These are phyloP conservation scores for Palythoa grandis DNA, from an alignment of 92 coral and sea anemone genomes.

Conservation along the genomic window DNA sequence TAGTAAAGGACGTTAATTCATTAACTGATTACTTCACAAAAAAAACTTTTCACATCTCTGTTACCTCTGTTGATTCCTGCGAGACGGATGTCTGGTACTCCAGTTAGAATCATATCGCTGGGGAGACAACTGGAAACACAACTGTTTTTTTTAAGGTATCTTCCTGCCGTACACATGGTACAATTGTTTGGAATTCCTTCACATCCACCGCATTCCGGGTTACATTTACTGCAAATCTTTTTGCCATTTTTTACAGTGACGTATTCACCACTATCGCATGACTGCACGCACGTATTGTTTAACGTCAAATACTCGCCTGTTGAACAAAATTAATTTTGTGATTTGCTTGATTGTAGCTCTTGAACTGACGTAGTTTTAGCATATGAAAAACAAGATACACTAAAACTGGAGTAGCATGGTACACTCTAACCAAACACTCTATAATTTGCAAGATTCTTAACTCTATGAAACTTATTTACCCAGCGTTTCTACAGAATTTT, in stretches of 20 bases:
- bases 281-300: constrained; percentile 61
- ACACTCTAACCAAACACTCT: too few relatives aligned
- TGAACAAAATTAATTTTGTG: background rate
- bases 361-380: too few relatives aligned
- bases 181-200: constrained; percentile 51
- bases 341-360: too few relatives aligned
- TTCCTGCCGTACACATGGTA: constrained; percentile 49
- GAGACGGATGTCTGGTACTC: constrained; percentile 73
- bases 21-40: background rate
- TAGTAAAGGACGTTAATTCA: background rate
- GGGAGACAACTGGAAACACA: constrained; percentile 54
- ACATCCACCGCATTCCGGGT: constrained; percentile 61
- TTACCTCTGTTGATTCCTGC: constrained; percentile 63
- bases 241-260: constrained; percentile 7
- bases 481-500: too few relatives aligned
- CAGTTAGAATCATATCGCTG: constrained; percentile 56
- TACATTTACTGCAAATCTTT: constrained; percentile 50
- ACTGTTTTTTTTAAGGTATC: constrained; percentile 23
- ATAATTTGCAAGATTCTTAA: too few relatives aligned
- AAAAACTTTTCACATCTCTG: background rate
- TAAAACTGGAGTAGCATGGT: too few relatives aligned
- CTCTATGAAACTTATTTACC: too few relatives aligned
- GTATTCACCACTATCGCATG: constrained; percentile 64
- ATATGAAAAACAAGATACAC: too few relatives aligned
- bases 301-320: constrained; percentile 34